A percentile compares a stretch with the other conserved stretches of the same genome.
Evolutionary conservation across 2,113 vertebrate genomes (phyloP).

Genomic region (Pantherophis guttatus): DNA sequence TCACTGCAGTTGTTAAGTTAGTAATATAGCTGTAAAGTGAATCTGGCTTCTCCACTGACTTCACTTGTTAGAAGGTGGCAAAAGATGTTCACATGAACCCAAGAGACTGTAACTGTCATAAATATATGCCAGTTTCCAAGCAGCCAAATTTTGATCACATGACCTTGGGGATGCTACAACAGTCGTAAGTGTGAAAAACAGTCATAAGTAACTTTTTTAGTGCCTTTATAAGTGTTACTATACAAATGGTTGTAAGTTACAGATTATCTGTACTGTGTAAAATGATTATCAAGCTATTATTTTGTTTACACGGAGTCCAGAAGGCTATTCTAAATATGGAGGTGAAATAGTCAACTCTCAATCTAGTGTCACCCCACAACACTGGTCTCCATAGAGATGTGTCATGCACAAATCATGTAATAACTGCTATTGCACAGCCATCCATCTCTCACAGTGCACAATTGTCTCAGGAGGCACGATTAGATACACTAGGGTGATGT

Average conservation of each 20-base stretch:
- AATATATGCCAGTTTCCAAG: background rate
- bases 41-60: background rate
- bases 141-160: background rate
- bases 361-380: background rate
- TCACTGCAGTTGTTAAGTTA: background rate
- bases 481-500: background rate
- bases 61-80: background rate
- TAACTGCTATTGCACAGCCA: background rate
- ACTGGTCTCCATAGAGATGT: background rate
- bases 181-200: background rate
- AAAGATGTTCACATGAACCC: background rate
- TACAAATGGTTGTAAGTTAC: background rate
- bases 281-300: constrained; percentile 56
- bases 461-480: background rate
- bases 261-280: constrained; percentile 40
- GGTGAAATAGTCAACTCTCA: constrained; percentile 25
- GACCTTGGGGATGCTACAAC: background rate
- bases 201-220: background rate
- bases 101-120: background rate
- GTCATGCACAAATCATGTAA: background rate
- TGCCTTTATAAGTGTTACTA: background rate
- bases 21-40: background rate
- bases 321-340: constrained; percentile 50
- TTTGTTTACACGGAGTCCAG: constrained; percentile 52
- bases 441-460: background rate